Percentiles rank a stretch among this genome's conserved stretches.
Conservation (phyloP, 2,888 invertebrate species). For the Hydroisotoma schaefferi region DNA sequence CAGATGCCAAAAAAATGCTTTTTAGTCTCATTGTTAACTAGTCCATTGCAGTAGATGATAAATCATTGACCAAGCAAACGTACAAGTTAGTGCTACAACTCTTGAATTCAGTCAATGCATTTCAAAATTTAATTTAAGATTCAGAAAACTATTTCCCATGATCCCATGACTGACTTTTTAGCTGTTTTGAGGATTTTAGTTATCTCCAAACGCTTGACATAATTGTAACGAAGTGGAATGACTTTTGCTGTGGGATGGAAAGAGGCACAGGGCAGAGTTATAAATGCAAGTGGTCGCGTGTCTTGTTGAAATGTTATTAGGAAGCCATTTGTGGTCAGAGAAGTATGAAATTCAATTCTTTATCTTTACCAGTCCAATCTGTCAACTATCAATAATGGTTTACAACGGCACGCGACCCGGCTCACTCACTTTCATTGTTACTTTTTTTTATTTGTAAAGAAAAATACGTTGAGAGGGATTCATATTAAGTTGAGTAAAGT, state of each 20-base stretch:
- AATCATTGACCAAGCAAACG: not conserved
- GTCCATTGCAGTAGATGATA: not conserved
- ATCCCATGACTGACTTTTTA: too few relatives aligned
- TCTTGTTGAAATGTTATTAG: not conserved
- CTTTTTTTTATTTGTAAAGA: too few relatives aligned
- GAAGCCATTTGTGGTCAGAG: conserved; percentile 1
- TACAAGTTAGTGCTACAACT: not conserved
- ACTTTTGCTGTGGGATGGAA: not conserved
- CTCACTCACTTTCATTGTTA: too few relatives aligned
- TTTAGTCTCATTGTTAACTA: not conserved
- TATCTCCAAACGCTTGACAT: not conserved
- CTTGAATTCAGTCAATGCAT: not conserved
- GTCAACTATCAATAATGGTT: too few relatives aligned
- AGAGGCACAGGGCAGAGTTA: too few relatives aligned
- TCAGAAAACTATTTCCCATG: too few relatives aligned
- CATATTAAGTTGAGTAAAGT: too few relatives aligned
- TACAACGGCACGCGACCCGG: too few relatives aligned
- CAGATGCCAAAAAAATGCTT: too few relatives aligned
- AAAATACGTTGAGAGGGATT: too few relatives aligned
- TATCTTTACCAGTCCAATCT: too few relatives aligned
- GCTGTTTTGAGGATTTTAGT: not conserved
- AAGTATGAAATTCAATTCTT: conserved; percentile 1
- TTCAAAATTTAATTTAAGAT: not conserved
- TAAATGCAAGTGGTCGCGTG: not conserved
- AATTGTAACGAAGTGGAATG: not conserved